These are phyloP conservation scores for Stictocephala bisonia DNA, from an alignment of 2,888 invertebrate species.

Conservation along the genomic window DNA sequence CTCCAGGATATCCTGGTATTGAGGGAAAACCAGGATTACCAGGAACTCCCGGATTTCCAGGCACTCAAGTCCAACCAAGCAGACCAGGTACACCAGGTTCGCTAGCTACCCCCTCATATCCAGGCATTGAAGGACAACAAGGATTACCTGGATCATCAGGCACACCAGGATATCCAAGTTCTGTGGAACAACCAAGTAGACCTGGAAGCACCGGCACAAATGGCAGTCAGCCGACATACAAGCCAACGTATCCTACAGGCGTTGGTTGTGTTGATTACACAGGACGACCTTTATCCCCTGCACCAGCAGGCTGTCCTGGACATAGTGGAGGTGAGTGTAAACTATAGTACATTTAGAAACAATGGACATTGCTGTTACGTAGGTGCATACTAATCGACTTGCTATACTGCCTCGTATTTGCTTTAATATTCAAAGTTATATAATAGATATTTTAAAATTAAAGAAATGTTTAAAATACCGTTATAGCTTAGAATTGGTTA, in stretches of 20 bases:
- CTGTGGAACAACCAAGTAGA: constrained; percentile 44
- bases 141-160: constrained; percentile 62
- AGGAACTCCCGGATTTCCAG: constrained; percentile 62
- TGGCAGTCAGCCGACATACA: too few relatives aligned
- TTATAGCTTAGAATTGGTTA: too few relatives aligned
- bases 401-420: too few relatives aligned
- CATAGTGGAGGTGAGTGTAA: constrained; percentile 24
- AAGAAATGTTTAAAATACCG: too few relatives aligned
- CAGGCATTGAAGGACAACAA: constrained; percentile 53
- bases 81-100: constrained; percentile 52
- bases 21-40: constrained; percentile 56
- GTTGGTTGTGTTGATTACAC: constrained; percentile 35
- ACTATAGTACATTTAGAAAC: too few relatives aligned
- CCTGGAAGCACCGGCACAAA: not conserved
- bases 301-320: constrained; percentile 33
- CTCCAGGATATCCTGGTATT: constrained; percentile 55
- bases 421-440: too few relatives aligned
- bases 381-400: too few relatives aligned
- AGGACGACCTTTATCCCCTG: constrained; percentile 18
- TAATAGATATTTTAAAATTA: too few relatives aligned
- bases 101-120: constrained; percentile 56
- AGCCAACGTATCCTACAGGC: constrained; percentile 1
- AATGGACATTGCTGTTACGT: too few relatives aligned
- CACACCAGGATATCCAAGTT: constrained; percentile 62
- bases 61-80: constrained; percentile 61